Evolutionary conservation across 2,797 vertebrate genomes (phyloP).

Genomic region (Vireo griseus): DNA sequence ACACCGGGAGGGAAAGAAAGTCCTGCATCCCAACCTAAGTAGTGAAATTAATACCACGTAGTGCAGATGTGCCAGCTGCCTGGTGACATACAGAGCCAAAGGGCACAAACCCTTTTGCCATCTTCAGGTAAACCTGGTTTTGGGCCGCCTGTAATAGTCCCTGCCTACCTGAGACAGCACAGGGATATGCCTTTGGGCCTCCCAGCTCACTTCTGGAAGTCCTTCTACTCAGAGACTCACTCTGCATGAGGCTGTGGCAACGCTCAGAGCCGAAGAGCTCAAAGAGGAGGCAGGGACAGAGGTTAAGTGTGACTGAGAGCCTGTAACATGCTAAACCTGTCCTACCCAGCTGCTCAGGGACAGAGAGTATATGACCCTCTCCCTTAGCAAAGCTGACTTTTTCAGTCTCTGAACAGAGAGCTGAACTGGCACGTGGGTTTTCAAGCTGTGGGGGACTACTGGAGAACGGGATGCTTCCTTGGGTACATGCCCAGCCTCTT

Average conservation of each 20-base stretch:
- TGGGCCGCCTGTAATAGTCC: neutral
- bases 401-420: neutral
- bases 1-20: neutral
- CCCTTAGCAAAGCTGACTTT: neutral
- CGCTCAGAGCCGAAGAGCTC: fast-evolving
- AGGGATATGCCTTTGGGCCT: neutral
- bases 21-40: fast-evolving
- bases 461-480: neutral
- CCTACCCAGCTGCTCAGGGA: neutral
- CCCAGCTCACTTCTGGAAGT: neutral
- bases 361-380: neutral
- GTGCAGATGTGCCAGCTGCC: neutral
- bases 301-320: fast-evolving
- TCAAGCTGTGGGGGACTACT: neutral
- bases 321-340: neutral
- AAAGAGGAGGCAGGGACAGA: neutral
- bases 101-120: neutral
- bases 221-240: neutral
- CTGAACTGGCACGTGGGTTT: neutral
- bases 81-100: neutral
- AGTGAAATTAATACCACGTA: neutral
- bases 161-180: neutral
- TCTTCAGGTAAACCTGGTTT: neutral
- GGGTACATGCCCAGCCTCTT: neutral
- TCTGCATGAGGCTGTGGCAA: neutral